These are phyloP conservation scores for Poecilia velifera DNA, from an alignment of 2,797 vertebrate genomes.

Conservation along the genomic window DNA sequence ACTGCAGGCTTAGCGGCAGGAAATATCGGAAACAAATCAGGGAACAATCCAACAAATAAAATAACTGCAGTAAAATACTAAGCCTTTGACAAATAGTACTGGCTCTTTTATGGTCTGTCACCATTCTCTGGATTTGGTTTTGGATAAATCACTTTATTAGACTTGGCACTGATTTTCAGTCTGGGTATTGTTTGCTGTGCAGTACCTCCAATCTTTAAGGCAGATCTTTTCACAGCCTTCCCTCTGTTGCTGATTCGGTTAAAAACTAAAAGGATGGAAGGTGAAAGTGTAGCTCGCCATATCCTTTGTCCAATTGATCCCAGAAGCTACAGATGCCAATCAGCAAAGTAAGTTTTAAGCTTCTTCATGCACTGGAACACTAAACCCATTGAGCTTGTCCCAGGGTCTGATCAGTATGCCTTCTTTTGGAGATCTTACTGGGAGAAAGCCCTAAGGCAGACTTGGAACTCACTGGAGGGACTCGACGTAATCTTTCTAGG, in stretches of 20 bases:
- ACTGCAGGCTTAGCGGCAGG: neutral
- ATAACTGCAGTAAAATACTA: neutral
- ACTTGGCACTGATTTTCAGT: neutral
- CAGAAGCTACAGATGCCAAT: neutral
- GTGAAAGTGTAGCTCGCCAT: neutral
- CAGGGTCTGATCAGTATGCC: neutral
- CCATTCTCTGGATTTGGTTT: neutral
- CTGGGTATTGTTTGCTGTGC: neutral
- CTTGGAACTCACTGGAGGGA: neutral
- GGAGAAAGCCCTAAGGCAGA: neutral
- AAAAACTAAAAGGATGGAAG: neutral
- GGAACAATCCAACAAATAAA: neutral
- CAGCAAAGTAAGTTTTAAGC: neutral
- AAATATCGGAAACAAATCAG: neutral
- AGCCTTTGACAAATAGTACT: neutral
- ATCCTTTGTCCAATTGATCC: neutral
- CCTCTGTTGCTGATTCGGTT: neutral
- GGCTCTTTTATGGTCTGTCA: neutral
- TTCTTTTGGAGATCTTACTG: neutral
- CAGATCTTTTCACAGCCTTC: neutral
- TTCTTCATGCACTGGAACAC: neutral
- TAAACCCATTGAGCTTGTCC: neutral
- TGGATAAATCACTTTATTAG: neutral
- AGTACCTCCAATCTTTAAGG: neutral
- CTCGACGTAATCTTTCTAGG: neutral